These are phyloP conservation scores for Amiota communis DNA, from an alignment of 2,888 invertebrate genomes.

Conservation along the genomic window DNA sequence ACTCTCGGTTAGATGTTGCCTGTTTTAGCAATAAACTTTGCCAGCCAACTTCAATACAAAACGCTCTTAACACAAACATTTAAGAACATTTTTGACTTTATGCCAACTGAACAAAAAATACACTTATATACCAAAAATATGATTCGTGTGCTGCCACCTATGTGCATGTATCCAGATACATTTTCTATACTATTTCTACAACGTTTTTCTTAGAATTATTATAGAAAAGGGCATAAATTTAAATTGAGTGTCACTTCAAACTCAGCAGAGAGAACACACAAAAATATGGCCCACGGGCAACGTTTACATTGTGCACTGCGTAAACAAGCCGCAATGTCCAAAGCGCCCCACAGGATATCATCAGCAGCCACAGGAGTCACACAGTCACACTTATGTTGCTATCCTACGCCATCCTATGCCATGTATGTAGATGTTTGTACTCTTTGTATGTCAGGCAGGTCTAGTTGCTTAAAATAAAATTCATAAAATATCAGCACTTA, in stretches of 20 bases:
- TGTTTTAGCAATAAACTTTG: background rate
- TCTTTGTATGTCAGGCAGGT: conserved; percentile 45
- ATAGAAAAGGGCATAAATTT: conserved; percentile 59
- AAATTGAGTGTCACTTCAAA: conserved; percentile 58
- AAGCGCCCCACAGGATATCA: conserved; percentile 42
- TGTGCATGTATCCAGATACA: background rate
- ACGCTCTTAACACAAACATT: background rate
- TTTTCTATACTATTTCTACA: background rate
- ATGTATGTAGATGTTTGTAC: background rate
- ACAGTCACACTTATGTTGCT: conserved; percentile 40
- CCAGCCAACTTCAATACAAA: background rate
- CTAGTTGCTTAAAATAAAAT: conserved; percentile 60
- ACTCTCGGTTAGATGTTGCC: background rate
- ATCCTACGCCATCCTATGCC: background rate
- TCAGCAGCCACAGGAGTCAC: conserved; percentile 20
- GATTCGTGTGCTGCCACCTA: conserved; percentile 3
- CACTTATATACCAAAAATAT: conserved; percentile 31
- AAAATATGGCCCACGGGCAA: conserved; percentile 17
- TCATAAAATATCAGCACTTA: conserved; percentile 66
- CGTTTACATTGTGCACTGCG: conserved; percentile 47
- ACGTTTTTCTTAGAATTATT: conserved; percentile 30
- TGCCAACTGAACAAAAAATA: conserved; percentile 28
- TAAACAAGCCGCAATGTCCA: conserved; percentile 59
- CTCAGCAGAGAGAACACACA: conserved; percentile 33
- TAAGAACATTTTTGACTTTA: conserved; percentile 1